Base-by-base conservation (phyloP, 23 tunicate genomes). In the Ascidia mentula region DNA sequence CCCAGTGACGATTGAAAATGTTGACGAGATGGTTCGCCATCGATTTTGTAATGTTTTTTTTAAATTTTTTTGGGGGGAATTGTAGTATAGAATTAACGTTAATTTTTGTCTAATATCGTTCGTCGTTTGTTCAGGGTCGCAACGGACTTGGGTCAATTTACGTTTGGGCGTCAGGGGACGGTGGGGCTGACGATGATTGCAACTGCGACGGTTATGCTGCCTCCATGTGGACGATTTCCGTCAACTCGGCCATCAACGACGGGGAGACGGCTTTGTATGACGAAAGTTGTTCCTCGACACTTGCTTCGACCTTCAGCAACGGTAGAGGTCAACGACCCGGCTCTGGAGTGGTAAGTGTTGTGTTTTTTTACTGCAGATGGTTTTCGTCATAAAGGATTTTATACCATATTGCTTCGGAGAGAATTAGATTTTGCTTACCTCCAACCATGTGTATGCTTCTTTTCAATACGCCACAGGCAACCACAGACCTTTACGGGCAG, bases 111-210 rank as follows among this genome's bases (percentile, higher is more conserved):
- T n/a, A n/a, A n/a, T n/a, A n/a, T n/a, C n/a, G n/a, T n/a, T n/a
- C n/a, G n/a, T 53, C 38, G 6, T 3, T 71, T 31, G 1, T 17
- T 7, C 46, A 92, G 97, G 97, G 97, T 0, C 86, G 98, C 9
- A 77, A 72, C 9, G 98, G 98, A 30, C 85, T 93, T 15, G 99
- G 99, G 17, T 91, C 97, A 13, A 96, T 96, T 20, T 96, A 87
- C 69, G 99, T 96, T 15, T 96, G 99, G 99, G 99, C 99, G 15
- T 96, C 99, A 17, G 99, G 99, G 24, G 99, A 96, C 72, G 99
- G 99, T 7, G 99, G 99, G 3, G 84, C 88, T 5, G 72, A 87
- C 69, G 99, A 96, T 40, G 99, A 96, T 81, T 96, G 99, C 76
- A 96, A 96, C 40, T 89, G 96, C 61, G 99, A 96, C 45, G 99